These are phyloP conservation scores for Drosophila antonietae DNA, from an alignment of 2,888 invertebrate genomes.

Conservation along the genomic window DNA sequence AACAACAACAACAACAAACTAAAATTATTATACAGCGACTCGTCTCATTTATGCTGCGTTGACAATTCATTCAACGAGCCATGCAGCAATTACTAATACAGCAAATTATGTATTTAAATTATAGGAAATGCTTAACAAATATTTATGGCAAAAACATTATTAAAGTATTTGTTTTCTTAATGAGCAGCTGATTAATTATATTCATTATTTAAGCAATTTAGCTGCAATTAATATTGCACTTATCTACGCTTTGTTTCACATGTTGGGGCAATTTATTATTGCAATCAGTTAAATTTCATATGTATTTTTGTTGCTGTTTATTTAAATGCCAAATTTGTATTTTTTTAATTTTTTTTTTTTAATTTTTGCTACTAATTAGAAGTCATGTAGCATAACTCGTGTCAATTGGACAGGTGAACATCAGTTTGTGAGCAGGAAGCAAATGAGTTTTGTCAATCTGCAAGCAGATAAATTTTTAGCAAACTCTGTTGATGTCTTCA, in stretches of 20 bases:
- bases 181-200: neutral
- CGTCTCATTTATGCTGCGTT: conserved; percentile 12
- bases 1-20: neutral
- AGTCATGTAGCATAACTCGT: conserved; percentile 7
- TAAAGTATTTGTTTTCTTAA: neutral
- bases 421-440: neutral
- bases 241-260: conserved; percentile 9
- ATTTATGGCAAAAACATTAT: neutral
- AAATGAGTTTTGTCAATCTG: neutral
- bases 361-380: conserved; percentile 14
- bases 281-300: neutral
- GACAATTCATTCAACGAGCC: conserved; percentile 41
- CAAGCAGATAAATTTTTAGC: neutral
- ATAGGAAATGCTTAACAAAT: conserved; percentile 25
- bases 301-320: neutral
- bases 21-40: neutral
- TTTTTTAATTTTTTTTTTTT: no score
- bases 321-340: conserved; percentile 6
- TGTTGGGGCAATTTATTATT: neutral
- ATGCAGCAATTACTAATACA: conserved; percentile 5
- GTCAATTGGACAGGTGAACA: neutral
- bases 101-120: conserved; percentile 34
- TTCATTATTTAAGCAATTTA: neutral
- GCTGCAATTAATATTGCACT: neutral
- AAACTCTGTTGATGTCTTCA: neutral